Percentiles rank a stretch among this genome's conserved stretches.
phyloP scores from a whole-genome alignment of 2,888 invertebrate species.

The Agrilus mali region DNA sequence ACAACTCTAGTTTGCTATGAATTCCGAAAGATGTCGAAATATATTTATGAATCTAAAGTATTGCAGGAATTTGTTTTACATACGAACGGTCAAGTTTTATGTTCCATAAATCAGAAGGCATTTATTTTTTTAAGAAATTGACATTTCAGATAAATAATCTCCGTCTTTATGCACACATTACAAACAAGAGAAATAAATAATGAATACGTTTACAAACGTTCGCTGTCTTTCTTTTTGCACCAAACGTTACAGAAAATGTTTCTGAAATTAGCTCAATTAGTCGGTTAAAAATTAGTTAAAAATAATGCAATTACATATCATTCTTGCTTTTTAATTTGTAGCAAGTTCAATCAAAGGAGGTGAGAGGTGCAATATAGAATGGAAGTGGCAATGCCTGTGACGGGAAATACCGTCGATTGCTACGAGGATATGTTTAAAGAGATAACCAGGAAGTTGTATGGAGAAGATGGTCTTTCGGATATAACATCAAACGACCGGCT shows the following conservation, averaged over 20 bases:
- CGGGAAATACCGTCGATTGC: constrained; percentile 49
- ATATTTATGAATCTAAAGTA: not conserved
- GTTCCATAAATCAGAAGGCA: constrained; percentile 1
- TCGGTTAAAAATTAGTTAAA: too few relatives aligned
- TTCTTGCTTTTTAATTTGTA: too few relatives aligned
- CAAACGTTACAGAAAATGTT: too few relatives aligned
- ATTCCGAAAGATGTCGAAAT: too few relatives aligned
- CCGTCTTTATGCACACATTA: too few relatives aligned
- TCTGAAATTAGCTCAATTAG: too few relatives aligned
- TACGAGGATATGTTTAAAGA: constrained; percentile 85
- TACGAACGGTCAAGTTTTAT: not conserved
- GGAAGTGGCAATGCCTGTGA: constrained; percentile 44
- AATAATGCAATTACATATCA: too few relatives aligned
- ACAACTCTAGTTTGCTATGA: too few relatives aligned
- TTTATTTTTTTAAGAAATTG: not conserved
- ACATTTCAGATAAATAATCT: too few relatives aligned
- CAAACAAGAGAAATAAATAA: too few relatives aligned
- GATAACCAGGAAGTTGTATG: constrained; percentile 83
- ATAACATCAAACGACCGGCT: constrained; percentile 27
- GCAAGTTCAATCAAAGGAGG: not conserved
- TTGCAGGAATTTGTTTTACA: not conserved
- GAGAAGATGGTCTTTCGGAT: constrained; percentile 53
- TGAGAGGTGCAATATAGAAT: constrained; percentile 15
- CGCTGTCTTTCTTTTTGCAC: too few relatives aligned
- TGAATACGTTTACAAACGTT: too few relatives aligned